Evolutionary conservation across 35 echinoderm and acorn worm species (phyloP).

Genomic region (Stichopus chloronotus): DNA sequence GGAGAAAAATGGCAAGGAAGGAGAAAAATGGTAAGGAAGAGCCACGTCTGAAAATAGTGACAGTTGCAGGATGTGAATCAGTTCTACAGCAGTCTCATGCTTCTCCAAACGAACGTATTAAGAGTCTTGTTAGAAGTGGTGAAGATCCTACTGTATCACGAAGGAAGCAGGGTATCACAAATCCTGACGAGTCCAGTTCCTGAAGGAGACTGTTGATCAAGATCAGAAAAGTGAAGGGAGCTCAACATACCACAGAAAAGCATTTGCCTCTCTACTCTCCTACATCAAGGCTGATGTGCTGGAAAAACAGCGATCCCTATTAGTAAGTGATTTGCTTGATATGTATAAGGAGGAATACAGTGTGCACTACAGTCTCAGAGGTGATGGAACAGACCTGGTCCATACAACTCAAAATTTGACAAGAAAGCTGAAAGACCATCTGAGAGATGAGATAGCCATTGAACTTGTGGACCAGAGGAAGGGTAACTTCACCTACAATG

Average conservation of each 20-base stretch:
- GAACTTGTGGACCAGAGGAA: slow-evolving; percentile 56
- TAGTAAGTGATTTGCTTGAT: neutral
- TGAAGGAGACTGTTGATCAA: slow-evolving; percentile 57
- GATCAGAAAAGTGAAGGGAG: slow-evolving; percentile 28
- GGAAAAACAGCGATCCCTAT: neutral
- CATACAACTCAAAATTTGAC: slow-evolving; percentile 60
- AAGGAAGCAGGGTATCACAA: slow-evolving; percentile 85
- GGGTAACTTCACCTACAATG: slow-evolving; percentile 74
- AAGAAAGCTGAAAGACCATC: slow-evolving; percentile 63
- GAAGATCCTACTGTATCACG: slow-evolving; percentile 64
- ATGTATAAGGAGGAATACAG: no score
- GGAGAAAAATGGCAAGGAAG: slow-evolving; percentile 47
- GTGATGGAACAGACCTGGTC: no score
- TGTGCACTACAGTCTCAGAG: neutral
- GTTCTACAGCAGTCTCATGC: slow-evolving; percentile 42
- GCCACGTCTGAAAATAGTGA: slow-evolving; percentile 57
- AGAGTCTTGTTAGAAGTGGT: slow-evolving; percentile 56
- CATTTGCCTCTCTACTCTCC: slow-evolving; percentile 37
- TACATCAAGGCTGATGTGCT: slow-evolving; percentile 29
- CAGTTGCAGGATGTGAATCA: slow-evolving; percentile 63
- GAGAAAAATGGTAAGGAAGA: slow-evolving; percentile 63
- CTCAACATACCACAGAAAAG: slow-evolving; percentile 49
- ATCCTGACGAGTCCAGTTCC: slow-evolving; percentile 55
- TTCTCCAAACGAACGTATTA: slow-evolving; percentile 74
- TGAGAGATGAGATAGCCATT: slow-evolving; percentile 55